Conservation (phyloP, 2,888 invertebrate species). For the Capitulum mitella region DNA sequence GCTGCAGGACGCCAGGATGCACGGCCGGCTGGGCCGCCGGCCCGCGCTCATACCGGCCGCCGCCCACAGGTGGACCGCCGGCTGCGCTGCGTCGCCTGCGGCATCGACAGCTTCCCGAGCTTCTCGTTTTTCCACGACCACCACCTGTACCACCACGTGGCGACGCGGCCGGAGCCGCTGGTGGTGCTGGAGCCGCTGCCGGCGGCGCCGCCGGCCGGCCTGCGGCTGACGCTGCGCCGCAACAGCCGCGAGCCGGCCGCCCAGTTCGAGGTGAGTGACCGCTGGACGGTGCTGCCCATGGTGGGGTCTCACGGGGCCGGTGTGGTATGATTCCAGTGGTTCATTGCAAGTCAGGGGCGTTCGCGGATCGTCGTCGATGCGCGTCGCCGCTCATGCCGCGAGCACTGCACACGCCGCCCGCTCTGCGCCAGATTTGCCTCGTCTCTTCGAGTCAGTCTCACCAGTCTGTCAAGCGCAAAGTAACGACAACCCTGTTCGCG, state of each 20-base stretch:
- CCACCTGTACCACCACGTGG: constrained; percentile 18
- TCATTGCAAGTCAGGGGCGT: too few relatives aligned
- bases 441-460: too few relatives aligned
- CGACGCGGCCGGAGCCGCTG: neutral
- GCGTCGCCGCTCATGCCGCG: too few relatives aligned
- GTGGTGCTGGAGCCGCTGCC: constrained; percentile 9
- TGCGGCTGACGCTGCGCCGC: neutral
- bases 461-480: too few relatives aligned
- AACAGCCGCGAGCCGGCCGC: neutral
- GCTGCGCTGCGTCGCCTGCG: constrained; percentile 1
- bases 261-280: neutral
- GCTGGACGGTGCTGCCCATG: neutral
- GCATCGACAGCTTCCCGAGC: constrained; percentile 12
- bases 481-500: too few relatives aligned
- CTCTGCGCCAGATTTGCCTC: too few relatives aligned
- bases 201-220: neutral
- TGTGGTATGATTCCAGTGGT: too few relatives aligned
- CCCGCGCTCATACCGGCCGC: neutral
- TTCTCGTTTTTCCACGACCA: constrained; percentile 1
- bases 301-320: too few relatives aligned
- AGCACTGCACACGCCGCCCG: too few relatives aligned
- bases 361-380: too few relatives aligned
- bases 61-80: neutral
- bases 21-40: too few relatives aligned
- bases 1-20: too few relatives aligned